Conservation (phyloP, 2,888 invertebrate species). For the Campoplex nolae region DNA sequence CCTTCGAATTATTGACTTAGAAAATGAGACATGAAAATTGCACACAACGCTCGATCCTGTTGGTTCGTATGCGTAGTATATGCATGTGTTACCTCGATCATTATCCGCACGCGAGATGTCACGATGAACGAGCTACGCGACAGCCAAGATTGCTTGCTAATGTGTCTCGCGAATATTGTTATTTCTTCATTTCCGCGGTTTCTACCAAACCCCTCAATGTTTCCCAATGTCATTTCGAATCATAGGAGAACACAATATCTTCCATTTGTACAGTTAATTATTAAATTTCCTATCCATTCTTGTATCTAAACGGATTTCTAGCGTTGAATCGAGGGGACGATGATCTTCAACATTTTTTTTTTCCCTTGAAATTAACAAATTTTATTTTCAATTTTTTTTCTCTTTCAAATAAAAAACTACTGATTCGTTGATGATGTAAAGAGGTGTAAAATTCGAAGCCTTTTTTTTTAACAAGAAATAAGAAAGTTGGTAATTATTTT, state of each 20-base stretch:
- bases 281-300: neutral
- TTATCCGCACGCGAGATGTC: conserved; percentile 48
- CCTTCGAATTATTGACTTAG: conserved; percentile 26
- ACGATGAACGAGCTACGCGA: conserved; percentile 28
- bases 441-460: too few species aligned
- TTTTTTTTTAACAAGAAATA: neutral
- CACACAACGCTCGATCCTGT: conserved; percentile 18
- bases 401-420: neutral
- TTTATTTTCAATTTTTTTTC: neutral
- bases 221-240: conserved; percentile 22
- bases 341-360: neutral
- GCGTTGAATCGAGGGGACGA: neutral
- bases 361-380: neutral
- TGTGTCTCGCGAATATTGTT: conserved; percentile 33
- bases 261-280: neutral
- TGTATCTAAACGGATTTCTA: neutral
- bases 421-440: too few species aligned
- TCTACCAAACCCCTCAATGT: conserved; percentile 1
- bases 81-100: neutral
- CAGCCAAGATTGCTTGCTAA: conserved; percentile 33
- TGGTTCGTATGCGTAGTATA: neutral
- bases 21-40: conserved; percentile 43
- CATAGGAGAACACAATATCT: neutral
- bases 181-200: conserved; percentile 58
- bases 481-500: neutral